phyloP scores from a whole-genome alignment of 2,113 vertebrate genomes.

The Trematomus loennbergii region DNA sequence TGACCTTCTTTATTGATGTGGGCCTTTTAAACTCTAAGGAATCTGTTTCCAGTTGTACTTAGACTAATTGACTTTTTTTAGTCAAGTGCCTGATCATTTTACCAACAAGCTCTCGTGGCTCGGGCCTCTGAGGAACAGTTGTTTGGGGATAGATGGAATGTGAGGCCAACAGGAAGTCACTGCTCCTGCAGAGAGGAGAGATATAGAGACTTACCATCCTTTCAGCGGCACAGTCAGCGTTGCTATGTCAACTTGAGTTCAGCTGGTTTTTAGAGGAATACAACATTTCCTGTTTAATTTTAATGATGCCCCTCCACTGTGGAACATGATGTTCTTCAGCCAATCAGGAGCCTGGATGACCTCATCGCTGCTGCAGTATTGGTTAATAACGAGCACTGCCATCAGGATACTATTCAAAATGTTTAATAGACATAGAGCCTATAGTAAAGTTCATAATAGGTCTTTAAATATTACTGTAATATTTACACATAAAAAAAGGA shows the following conservation, averaged over 20 bases:
- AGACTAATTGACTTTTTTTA: not conserved
- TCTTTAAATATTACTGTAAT: too few species aligned
- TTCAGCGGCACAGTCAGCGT: conserved; percentile 27
- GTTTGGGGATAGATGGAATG: conserved; percentile 53
- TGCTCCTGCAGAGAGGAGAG: conserved; percentile 39
- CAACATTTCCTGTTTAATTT: conserved; percentile 9
- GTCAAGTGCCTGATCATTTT: conserved; percentile 16
- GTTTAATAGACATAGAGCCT: not conserved
- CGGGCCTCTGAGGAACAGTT: not conserved
- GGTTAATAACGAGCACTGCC: not conserved
- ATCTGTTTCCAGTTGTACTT: not conserved
- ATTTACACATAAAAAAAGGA: too few species aligned
- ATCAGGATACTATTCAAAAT: not conserved
- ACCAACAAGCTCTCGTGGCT: not conserved
- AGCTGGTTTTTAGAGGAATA: conserved; percentile 3
- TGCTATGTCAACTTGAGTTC: conserved; percentile 6
- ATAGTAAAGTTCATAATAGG: not conserved
- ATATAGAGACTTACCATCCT: conserved; percentile 20
- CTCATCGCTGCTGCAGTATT: not conserved
- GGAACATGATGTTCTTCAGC: not conserved
- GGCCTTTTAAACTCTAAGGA: conserved; percentile 4
- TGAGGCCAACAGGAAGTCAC: conserved; percentile 56
- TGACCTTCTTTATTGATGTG: conserved; percentile 5
- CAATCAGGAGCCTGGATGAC: not conserved
- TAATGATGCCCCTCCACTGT: not conserved